phyloP scores from a whole-genome alignment of 2,113 vertebrate species.

The Bujurquina vittata region DNA sequence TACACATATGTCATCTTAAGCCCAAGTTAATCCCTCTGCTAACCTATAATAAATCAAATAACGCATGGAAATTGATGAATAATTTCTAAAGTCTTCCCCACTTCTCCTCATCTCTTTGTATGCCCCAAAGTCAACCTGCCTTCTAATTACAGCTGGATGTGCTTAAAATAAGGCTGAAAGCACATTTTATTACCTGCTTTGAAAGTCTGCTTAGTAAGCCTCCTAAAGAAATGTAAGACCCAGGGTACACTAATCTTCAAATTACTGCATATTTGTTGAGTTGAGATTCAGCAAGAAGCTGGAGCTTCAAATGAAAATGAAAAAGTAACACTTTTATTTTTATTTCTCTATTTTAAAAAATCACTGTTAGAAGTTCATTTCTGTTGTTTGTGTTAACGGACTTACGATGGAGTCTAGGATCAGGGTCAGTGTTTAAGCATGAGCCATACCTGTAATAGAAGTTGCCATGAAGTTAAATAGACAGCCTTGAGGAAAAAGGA shows the following conservation, averaged over 20 bases:
- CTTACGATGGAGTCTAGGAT: neutral
- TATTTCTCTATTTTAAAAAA: neutral
- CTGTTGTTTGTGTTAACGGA: slow-evolving; percentile 2
- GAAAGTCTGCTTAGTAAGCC: slow-evolving; percentile 7
- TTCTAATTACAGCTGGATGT: neutral
- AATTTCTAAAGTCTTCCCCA: neutral
- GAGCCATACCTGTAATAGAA: slow-evolving; percentile 29
- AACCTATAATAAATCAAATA: neutral
- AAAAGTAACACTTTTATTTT: neutral
- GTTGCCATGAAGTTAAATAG: slow-evolving; percentile 29
- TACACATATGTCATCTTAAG: neutral
- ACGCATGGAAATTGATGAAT: neutral
- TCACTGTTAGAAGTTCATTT: neutral
- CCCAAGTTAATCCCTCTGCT: neutral
- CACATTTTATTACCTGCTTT: slow-evolving; percentile 38
- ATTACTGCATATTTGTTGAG: slow-evolving; percentile 13
- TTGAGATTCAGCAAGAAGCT: slow-evolving; percentile 7
- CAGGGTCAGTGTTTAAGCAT: slow-evolving; percentile 7
- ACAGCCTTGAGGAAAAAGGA: slow-evolving; percentile 28
- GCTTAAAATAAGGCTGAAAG: neutral
- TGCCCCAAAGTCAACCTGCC: neutral
- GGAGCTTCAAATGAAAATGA: neutral
- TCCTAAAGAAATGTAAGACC: neutral
- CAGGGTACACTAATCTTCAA: slow-evolving; percentile 14
- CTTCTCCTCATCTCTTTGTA: neutral